Base-by-base conservation (phyloP, 2,888 invertebrate genomes). In the Tricholauxania praeusta region DNA sequence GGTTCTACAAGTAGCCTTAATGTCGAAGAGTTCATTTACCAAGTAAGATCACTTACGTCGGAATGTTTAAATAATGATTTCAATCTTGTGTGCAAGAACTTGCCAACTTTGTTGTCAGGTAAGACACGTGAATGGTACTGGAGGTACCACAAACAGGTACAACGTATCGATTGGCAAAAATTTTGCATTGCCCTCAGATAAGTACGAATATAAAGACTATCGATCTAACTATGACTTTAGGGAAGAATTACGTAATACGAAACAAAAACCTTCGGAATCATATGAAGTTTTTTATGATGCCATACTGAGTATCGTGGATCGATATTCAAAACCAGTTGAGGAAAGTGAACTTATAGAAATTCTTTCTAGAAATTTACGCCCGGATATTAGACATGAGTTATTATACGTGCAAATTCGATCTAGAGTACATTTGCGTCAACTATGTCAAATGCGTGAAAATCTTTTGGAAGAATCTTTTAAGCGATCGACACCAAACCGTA, bases 11-110 rank as follows among this genome's bases (percentile, higher is more conserved):
- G 60, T 12, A 69, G 74, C 1, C 22, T 75, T 3, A 60, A 57
- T 15, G 71, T 72, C 0, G 76, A 72, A 17, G 74, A 76, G 19
- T 75, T 76, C 39, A 28, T 74, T 1, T 75, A 76, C 32, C 47
- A 75, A 0, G 19, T 75, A 3, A 14, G 47, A 3, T 49, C 72
- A 0, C 62, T 75, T 0, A 75, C 74, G 3, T 28, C 17, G 8
- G 74, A 75, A 39, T 39, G 51, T 22, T 22, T 22, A 22, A 22
- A 22, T 3, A 3, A 22, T 22, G 22, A 22, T 22, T 22, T 22
- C 22, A 22, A 22, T 22, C 22, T 22, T 1, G 22, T 22, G 22
- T 22, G 22, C 22, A 22, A 22, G 22, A 22, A 22, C 22, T 22
- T 22, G 22, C 22, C 22, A 22, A 22, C 22, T 1, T 22, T 22